These are phyloP conservation scores for Medauroidea extradentata DNA, from an alignment of 1,140 invertebrate genomes.

Conservation along the genomic window DNA sequence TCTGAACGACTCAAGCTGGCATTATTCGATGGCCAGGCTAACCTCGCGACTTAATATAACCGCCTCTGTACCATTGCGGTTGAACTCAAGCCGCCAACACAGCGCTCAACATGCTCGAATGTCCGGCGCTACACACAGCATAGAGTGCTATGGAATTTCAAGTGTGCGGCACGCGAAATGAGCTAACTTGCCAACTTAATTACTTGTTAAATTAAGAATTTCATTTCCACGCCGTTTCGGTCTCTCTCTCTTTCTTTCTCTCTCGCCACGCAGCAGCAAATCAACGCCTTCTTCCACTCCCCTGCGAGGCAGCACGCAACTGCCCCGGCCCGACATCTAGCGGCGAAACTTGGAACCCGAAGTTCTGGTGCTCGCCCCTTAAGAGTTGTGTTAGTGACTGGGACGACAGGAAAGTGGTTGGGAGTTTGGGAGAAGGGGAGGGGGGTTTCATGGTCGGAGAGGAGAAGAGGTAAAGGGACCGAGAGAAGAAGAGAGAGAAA, in stretches of 20 bases:
- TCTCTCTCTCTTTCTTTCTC: not conserved
- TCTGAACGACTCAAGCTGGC: too few species aligned
- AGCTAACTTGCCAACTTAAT: constrained; percentile 21
- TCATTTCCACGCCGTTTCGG: constrained; percentile 8
- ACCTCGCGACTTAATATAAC: too few species aligned
- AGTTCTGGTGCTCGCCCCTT: not conserved
- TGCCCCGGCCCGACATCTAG: not conserved
- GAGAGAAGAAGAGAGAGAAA: constrained; percentile 12
- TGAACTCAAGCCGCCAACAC: too few species aligned
- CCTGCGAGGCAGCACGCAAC: not conserved
- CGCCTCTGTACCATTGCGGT: too few species aligned
- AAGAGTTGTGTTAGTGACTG: constrained; percentile 24
- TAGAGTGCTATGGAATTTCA: too few species aligned
- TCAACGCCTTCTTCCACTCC: not conserved
- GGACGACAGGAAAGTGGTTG: not conserved
- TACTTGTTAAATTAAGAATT: constrained; percentile 25
- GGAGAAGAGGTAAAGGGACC: not conserved
- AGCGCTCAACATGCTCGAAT: too few species aligned
- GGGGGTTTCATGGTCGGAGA: not conserved
- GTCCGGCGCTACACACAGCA: too few species aligned
- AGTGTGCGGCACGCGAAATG: constrained; percentile 11
- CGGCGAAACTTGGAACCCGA: not conserved
- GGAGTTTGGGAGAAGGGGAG: too few species aligned
- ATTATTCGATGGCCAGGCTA: too few species aligned
- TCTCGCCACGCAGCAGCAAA: not conserved